Conservation (phyloP, 1,140 invertebrate genomes). For the Argopecten irradians region DNA sequence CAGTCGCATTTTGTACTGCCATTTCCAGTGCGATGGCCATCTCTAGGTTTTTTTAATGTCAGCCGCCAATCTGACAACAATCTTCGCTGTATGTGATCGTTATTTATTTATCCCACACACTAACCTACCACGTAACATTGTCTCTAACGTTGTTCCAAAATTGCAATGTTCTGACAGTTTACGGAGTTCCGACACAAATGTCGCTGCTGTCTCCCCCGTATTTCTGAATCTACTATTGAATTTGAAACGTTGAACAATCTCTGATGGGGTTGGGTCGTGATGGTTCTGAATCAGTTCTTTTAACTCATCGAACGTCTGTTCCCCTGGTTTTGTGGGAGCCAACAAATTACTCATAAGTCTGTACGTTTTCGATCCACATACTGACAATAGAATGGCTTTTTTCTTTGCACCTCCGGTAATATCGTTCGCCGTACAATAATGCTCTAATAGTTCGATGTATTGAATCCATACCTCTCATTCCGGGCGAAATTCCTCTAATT, state of each 20-base stretch:
- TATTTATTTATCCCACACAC: neutral
- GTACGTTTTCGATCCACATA: constrained; percentile 40
- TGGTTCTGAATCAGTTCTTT: constrained; percentile 47
- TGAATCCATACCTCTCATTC: too few species aligned
- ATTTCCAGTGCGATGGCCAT: too few species aligned
- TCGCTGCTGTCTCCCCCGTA: constrained; percentile 29
- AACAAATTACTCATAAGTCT: constrained; percentile 43
- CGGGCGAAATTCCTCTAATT: too few species aligned
- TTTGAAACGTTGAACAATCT: constrained; percentile 48
- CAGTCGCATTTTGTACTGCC: too few species aligned
- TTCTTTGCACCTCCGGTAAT: constrained; percentile 31
- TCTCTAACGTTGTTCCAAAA: neutral
- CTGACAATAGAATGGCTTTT: constrained; percentile 32
- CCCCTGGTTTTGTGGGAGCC: constrained; percentile 39
- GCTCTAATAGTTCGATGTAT: constrained; percentile 31
- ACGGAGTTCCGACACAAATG: constrained; percentile 49
- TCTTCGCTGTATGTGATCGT: neutral
- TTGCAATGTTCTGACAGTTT: neutral
- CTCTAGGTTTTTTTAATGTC: too few species aligned
- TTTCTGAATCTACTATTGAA: constrained; percentile 45
- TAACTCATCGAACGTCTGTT: constrained; percentile 39
- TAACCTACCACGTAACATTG: neutral
- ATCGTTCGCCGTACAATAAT: constrained; percentile 39
- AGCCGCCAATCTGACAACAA: neutral
- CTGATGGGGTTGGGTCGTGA: constrained; percentile 45